These are phyloP conservation scores for Brevipalpus yothersi DNA, from an alignment of 1,140 invertebrate genomes.

Conservation along the genomic window DNA sequence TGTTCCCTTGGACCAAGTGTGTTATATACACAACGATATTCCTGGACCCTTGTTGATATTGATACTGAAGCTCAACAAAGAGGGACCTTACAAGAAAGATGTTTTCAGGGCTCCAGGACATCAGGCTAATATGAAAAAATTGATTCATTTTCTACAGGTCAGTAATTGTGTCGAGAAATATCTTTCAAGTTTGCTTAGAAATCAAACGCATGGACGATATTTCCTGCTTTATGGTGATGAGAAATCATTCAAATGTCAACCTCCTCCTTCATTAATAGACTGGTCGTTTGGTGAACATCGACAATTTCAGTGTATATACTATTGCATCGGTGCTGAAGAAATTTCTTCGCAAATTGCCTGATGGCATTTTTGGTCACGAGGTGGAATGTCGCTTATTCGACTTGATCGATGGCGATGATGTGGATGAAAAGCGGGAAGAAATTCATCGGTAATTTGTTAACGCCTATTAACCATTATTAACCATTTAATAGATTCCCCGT, in stretches of 20 bases:
- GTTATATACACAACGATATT: slow-evolving; percentile 52
- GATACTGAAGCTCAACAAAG: slow-evolving; percentile 78
- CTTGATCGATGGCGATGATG: slow-evolving; percentile 38
- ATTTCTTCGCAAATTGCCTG: slow-evolving; percentile 89
- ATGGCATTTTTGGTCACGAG: slow-evolving; percentile 72
- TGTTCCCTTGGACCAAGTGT: slow-evolving; percentile 60
- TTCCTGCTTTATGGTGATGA: no score
- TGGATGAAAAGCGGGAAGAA: slow-evolving; percentile 59
- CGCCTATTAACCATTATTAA: no score
- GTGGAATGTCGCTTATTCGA: slow-evolving; percentile 71
- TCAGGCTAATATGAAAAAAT: slow-evolving; percentile 81
- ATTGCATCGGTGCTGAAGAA: slow-evolving; percentile 87
- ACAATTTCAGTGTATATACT: slow-evolving; percentile 91
- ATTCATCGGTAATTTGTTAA: no score
- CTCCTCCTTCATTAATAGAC: slow-evolving; percentile 4
- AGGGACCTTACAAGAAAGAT: slow-evolving; percentile 70
- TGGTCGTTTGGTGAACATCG: slow-evolving; percentile 84
- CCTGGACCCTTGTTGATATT: slow-evolving; percentile 66
- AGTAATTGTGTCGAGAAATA: no score
- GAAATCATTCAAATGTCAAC: no score
- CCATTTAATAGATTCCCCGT: no score
- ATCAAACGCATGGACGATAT: no score
- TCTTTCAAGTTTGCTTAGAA: no score
- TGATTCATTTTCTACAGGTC: slow-evolving; percentile 79
- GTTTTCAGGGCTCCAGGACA: slow-evolving; percentile 81